These are phyloP conservation scores for Cyprinodon variegatus DNA, from an alignment of 2,113 vertebrate species.

Conservation along the genomic window DNA sequence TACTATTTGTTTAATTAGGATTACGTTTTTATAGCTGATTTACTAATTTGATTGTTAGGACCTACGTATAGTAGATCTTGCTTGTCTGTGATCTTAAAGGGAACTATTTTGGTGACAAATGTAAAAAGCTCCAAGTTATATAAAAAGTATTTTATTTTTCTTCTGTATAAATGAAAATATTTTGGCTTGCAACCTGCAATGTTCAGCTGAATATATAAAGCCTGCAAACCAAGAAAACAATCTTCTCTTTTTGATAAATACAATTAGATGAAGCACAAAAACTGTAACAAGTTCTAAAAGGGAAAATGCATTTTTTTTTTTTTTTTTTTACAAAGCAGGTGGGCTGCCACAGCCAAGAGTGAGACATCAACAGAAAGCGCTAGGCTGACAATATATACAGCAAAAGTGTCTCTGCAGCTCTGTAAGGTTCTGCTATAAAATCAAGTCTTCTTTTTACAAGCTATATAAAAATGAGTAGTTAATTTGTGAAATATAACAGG, in stretches of 20 bases:
- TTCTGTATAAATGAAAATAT: not conserved
- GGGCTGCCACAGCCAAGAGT: too few species aligned
- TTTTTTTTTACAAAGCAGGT: too few species aligned
- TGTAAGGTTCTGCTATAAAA: conserved; percentile 47
- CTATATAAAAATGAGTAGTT: not conserved
- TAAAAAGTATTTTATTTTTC: not conserved
- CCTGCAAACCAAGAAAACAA: too few species aligned
- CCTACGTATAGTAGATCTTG: not conserved
- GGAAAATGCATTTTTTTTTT: too few species aligned
- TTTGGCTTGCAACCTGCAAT: too few species aligned
- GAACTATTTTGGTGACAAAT: not conserved
- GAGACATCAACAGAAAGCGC: too few species aligned
- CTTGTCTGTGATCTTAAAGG: not conserved
- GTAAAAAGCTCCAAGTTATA: not conserved
- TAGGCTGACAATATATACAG: too few species aligned
- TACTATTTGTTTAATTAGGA: not conserved
- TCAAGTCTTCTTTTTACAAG: conserved; percentile 14
- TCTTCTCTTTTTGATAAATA: too few species aligned
- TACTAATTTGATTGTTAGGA: not conserved
- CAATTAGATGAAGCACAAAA: too few species aligned
- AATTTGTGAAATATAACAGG: conserved; percentile 1
- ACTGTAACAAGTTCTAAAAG: too few species aligned
- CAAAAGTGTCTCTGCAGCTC: conserved; percentile 31
- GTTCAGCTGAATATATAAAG: too few species aligned
- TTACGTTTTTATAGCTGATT: not conserved